Base-by-base conservation (phyloP, 2,888 invertebrate species). In the Eupithecia insigniata region DNA sequence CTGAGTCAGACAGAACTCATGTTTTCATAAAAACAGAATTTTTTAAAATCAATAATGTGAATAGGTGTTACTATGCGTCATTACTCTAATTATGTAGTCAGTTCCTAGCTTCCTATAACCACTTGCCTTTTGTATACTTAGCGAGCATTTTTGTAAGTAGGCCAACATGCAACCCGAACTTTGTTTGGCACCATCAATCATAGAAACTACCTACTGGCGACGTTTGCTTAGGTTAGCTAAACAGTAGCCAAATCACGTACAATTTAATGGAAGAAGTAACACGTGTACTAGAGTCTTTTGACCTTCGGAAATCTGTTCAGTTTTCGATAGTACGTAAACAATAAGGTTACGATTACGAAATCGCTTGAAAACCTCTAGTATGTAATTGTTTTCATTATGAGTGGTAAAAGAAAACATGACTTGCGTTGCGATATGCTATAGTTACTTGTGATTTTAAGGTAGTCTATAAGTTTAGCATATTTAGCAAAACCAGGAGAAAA, bases 141-240 rank as follows among this genome's bases (percentile, higher is more conserved):
- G 34, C 36, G 46, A 36, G 28, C 46, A 70, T 66, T 66, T 69
- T 67, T 60, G 34, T 61, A 74, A 43, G 64, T 80, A 74, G 70
- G 76, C 69, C 60, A 71, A 67, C 71, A 51, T 78, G 82, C 80
- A 82, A 85, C 81, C 75, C n/a, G 81, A 85, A 78, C 82, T 83
- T 80, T 84, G 83, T 85, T 87, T 85, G 69, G 71, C 79, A 70
- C 78, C 78, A 84, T 87, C 77, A 80, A 87, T 87, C 86, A 85
- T 75, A 71, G 70, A 79, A 51, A 64, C 22, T 22, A 30, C 46
- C 61, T 73, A 67, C 61, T 58, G 55, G 62, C 16, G 39, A 43
- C 61, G 65, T 67, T 66, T 46, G 73, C 75, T 74, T 64, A 72
- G 67, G 26, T 66, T 60, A 75, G 74, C 69, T 69, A 73, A 76